Evolutionary conservation across 2,888 invertebrate species (phyloP).

Genomic region (Nomada ferruginata): DNA sequence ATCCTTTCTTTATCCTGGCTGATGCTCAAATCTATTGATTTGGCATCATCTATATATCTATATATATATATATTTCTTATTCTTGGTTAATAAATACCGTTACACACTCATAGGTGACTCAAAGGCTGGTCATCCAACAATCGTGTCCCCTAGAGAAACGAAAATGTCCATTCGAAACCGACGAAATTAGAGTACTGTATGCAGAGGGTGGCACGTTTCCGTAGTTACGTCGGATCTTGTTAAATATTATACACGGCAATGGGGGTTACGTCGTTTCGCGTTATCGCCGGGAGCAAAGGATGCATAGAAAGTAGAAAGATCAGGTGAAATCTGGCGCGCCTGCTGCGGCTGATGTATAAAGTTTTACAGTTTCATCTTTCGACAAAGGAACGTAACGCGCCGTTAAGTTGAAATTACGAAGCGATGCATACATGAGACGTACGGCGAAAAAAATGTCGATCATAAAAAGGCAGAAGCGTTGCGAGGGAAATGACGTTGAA

Average conservation of each 20-base stretch:
- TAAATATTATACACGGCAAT: constrained; percentile 29
- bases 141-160: no score
- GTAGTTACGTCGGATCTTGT: constrained; percentile 17
- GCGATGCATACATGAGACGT: constrained; percentile 7
- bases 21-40: no score
- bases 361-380: constrained; percentile 1
- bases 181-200: neutral
- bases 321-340: constrained; percentile 18
- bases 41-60: no score
- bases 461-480: constrained; percentile 18
- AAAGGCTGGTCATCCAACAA: no score
- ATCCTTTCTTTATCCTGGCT: no score
- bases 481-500: constrained; percentile 13
- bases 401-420: constrained; percentile 32
- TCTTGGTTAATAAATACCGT: no score
- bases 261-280: constrained; percentile 2
- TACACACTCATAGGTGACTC: no score
- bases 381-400: constrained; percentile 5
- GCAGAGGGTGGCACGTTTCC: constrained; percentile 4
- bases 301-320: constrained; percentile 42
- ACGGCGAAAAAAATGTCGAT: constrained; percentile 39
- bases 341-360: constrained; percentile 8
- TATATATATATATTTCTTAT: no score
- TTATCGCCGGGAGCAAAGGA: neutral
- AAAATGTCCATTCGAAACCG: neutral